Conservation (phyloP, 2,888 invertebrate genomes). For the Catocala sponsa region DNA sequence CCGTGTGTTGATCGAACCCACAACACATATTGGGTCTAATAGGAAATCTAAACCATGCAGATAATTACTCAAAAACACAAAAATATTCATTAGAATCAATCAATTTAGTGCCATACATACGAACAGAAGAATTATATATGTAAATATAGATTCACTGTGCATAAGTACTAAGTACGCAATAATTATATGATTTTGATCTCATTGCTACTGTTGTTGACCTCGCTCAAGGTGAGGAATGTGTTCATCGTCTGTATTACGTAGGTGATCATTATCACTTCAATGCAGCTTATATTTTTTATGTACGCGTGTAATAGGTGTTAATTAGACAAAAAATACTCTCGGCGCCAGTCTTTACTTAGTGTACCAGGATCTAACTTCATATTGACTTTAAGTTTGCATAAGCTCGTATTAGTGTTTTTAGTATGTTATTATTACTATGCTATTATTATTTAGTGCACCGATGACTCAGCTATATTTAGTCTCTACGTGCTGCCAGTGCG, state of each 20-base stretch:
- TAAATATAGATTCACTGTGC: not conserved
- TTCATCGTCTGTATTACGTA: slow-evolving; percentile 68
- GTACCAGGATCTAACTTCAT: slow-evolving; percentile 28
- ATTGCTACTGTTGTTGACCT: slow-evolving; percentile 68
- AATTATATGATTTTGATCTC: slow-evolving; percentile 55
- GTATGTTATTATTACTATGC: too few species aligned
- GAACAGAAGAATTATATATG: too few species aligned
- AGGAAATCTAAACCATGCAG: too few species aligned
- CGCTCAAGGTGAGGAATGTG: slow-evolving; percentile 72
- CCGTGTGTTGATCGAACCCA: too few species aligned
- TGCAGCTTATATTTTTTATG: slow-evolving; percentile 59
- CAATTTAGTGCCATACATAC: too few species aligned
- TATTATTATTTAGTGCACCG: too few species aligned
- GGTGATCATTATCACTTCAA: slow-evolving; percentile 68
- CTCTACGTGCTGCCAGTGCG: too few species aligned
- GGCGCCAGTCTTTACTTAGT: slow-evolving; percentile 55
- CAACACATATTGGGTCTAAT: too few species aligned
- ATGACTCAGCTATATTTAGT: too few species aligned
- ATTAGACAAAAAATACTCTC: slow-evolving; percentile 51
- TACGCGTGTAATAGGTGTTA: slow-evolving; percentile 52
- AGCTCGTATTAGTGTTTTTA: too few species aligned
- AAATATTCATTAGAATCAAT: too few species aligned
- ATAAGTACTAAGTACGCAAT: slow-evolving; percentile 30
- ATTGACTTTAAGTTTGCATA: not conserved
- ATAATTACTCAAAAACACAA: too few species aligned